Percentiles rank a stretch among this genome's conserved stretches.
phyloP scores from a whole-genome alignment of 2,797 vertebrate genomes.

The Hypotaenidia philippensis region DNA sequence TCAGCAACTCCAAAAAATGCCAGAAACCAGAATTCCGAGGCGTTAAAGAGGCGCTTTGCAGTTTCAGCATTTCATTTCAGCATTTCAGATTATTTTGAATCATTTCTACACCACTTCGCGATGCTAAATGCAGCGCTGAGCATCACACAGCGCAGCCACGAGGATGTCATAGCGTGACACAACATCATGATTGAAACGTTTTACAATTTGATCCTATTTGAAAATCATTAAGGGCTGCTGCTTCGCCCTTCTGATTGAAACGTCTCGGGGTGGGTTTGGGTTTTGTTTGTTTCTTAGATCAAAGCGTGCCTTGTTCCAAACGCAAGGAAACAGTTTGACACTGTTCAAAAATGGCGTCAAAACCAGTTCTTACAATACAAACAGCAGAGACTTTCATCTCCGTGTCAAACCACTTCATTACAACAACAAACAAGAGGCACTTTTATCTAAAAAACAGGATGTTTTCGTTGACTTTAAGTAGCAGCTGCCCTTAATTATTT shows the following conservation, averaged over 20 bases:
- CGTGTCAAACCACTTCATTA: constrained; percentile 49
- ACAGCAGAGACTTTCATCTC: constrained; percentile 64
- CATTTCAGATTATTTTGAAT: constrained; percentile 20
- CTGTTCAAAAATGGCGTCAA: constrained; percentile 56
- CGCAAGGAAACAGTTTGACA: constrained; percentile 55
- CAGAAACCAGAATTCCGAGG: not conserved
- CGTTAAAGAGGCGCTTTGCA: not conserved
- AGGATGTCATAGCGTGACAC: constrained; percentile 45
- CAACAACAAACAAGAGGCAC: constrained; percentile 45
- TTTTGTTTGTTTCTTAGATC: not conserved
- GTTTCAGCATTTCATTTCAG: not conserved
- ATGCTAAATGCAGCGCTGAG: constrained; percentile 15
- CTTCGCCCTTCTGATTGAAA: constrained; percentile 32
- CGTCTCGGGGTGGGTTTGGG: not conserved
- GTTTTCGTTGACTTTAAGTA: constrained; percentile 42
- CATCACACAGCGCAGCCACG: not conserved
- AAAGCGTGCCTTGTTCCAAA: constrained; percentile 49
- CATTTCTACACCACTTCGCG: constrained; percentile 55
- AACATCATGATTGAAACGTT: constrained; percentile 51
- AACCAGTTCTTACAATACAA: constrained; percentile 39
- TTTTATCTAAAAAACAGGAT: constrained; percentile 52
- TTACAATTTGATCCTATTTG: constrained; percentile 47
- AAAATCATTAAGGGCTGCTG: constrained; percentile 58
- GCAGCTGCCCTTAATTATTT: constrained; percentile 68
- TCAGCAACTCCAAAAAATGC: not conserved